phyloP scores from a whole-genome alignment of 2,113 vertebrate species.

The Semicossyphus pulcher region DNA sequence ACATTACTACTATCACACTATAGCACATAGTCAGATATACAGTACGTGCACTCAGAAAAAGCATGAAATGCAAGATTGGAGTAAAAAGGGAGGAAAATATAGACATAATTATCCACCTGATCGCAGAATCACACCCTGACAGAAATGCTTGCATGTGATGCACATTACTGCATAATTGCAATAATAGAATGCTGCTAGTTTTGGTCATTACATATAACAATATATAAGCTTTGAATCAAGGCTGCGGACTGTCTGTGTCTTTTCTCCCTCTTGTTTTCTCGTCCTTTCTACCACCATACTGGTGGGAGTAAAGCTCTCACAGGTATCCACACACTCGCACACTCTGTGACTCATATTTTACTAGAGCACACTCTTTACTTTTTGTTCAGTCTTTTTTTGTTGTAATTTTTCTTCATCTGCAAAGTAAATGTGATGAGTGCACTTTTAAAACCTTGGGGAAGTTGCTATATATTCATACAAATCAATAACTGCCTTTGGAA shows the following conservation, averaged over 20 bases:
- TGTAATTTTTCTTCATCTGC: too few species aligned
- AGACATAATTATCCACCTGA: too few species aligned
- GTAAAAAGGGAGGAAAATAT: too few species aligned
- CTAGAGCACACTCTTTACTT: slow-evolving; percentile 45
- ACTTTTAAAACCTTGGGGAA: slow-evolving; percentile 7
- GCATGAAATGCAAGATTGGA: not conserved
- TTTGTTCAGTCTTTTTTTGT: too few species aligned
- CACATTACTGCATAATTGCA: slow-evolving; percentile 11
- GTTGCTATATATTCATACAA: slow-evolving; percentile 1
- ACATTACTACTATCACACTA: slow-evolving; percentile 9
- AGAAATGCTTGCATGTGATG: not conserved
- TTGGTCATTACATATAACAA: too few species aligned
- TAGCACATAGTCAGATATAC: not conserved
- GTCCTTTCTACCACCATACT: not conserved
- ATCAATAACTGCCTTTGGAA: slow-evolving; percentile 24
- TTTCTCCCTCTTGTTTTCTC: too few species aligned
- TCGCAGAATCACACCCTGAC: too few species aligned
- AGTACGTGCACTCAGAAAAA: not conserved
- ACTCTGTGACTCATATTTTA: slow-evolving; percentile 31
- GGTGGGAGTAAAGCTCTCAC: not conserved
- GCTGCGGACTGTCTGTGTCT: too few species aligned
- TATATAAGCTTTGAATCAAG: too few species aligned
- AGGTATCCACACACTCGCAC: not conserved
- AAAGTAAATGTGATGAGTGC: too few species aligned
- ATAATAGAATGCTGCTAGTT: not conserved